These are phyloP conservation scores for Tortrix viridana DNA, from an alignment of 2,888 invertebrate genomes.

Conservation along the genomic window DNA sequence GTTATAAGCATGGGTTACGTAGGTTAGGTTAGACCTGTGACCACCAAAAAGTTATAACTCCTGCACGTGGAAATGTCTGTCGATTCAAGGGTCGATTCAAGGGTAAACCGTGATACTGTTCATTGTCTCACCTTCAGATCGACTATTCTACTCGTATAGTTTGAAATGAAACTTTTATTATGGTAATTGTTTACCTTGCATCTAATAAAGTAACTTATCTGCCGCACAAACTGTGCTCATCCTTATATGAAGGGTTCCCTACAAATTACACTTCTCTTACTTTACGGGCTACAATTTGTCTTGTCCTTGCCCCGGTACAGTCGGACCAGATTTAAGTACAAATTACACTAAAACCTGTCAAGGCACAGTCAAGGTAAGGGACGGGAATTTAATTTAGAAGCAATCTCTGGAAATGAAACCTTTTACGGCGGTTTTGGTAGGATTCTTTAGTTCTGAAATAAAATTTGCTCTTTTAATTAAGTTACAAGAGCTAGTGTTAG, in stretches of 20 bases:
- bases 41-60: too few species aligned
- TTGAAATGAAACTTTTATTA: too few species aligned
- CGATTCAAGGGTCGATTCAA: too few species aligned
- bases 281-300: slow-evolving; percentile 32
- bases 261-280: slow-evolving; percentile 33
- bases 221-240: not conserved
- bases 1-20: too few species aligned
- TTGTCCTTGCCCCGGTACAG: slow-evolving; percentile 13
- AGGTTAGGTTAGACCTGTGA: too few species aligned
- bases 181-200: too few species aligned
- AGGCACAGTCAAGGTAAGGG: not conserved
- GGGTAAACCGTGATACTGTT: too few species aligned
- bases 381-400: slow-evolving; percentile 14
- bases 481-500: too few species aligned
- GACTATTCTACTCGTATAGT: too few species aligned
- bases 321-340: slow-evolving; percentile 13
- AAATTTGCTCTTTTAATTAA: too few species aligned
- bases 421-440: not conserved
- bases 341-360: slow-evolving; percentile 16
- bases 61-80: too few species aligned
- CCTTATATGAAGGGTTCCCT: slow-evolving; percentile 28
- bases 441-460: not conserved
- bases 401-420: slow-evolving; percentile 2
- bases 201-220: not conserved
- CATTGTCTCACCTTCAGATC: too few species aligned